Percentiles rank a stretch among this genome's conserved stretches.
Conservation (phyloP, 2,888 invertebrate species). For the Lampropteryx suffumata region DNA sequence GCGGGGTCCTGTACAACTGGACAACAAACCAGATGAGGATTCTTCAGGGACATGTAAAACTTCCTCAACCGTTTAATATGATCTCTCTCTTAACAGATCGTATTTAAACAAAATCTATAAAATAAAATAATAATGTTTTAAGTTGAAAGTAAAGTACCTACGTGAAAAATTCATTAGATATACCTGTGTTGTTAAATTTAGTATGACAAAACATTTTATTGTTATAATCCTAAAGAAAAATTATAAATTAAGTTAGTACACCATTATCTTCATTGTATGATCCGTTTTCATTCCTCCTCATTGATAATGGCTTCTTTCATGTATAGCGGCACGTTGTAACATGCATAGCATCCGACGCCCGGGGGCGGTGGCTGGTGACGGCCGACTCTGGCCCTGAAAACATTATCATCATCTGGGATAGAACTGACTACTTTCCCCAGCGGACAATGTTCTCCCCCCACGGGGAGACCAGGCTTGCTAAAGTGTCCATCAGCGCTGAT, state of each 20-base stretch:
- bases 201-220: no score
- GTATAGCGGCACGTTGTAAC: conserved; percentile 76
- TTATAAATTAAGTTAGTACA: no score
- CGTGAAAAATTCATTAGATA: no score
- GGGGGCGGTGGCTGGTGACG: conserved; percentile 83
- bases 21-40: conserved; percentile 81
- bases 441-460: conserved; percentile 82
- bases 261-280: no score
- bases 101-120: no score
- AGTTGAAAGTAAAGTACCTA: no score
- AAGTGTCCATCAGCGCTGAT: conserved; percentile 77
- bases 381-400: conserved; percentile 83
- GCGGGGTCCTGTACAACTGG: conserved; percentile 85
- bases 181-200: no score
- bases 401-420: conserved; percentile 84
- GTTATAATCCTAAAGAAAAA: no score
- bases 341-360: conserved; percentile 70
- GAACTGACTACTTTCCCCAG: conserved; percentile 69
- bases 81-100: no score
- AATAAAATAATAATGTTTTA: no score
- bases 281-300: no score
- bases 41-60: conserved; percentile 87
- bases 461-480: conserved; percentile 56
- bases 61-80: no score
- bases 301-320: neutral